Percentiles rank a stretch among this genome's conserved stretches.
Evolutionary conservation across 1,140 invertebrate genomes (phyloP).

Genomic region (Anastatus disparis): DNA sequence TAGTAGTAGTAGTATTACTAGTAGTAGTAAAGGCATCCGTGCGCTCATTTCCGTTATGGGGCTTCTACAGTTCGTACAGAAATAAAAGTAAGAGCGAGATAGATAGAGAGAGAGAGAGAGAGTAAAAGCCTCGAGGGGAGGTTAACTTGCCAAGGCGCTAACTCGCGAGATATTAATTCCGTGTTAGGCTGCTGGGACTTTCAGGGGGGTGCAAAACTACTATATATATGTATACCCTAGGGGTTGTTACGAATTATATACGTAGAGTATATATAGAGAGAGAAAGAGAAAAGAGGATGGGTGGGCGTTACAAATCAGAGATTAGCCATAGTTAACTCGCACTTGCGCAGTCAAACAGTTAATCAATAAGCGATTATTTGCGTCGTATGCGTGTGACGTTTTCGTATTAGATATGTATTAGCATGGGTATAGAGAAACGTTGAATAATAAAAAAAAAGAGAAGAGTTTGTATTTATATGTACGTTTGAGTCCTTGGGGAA

Average conservation of each 20-base stretch:
- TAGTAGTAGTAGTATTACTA: too few species aligned
- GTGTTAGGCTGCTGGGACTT: slow-evolving; percentile 59
- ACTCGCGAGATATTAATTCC: slow-evolving; percentile 69
- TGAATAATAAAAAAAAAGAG: too few species aligned
- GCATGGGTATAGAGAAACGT: too few species aligned
- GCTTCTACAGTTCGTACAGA: too few species aligned
- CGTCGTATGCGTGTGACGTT: slow-evolving; percentile 8
- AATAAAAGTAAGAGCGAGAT: slow-evolving; percentile 34
- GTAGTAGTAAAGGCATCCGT: slow-evolving; percentile 63
- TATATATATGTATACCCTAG: neutral
- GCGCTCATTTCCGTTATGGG: slow-evolving; percentile 65
- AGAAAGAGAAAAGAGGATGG: slow-evolving; percentile 46
- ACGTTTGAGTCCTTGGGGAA: too few species aligned
- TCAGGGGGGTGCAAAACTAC: slow-evolving; percentile 29
- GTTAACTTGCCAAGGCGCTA: slow-evolving; percentile 51
- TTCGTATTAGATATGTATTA: too few species aligned
- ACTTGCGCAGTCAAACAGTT: slow-evolving; percentile 67
- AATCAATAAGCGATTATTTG: slow-evolving; percentile 68
- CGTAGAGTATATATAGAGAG: slow-evolving; percentile 10
- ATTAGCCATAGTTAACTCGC: slow-evolving; percentile 68
- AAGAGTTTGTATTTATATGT: too few species aligned
- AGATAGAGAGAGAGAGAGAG: slow-evolving; percentile 35
- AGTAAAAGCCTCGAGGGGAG: slow-evolving; percentile 23
- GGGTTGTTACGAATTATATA: too few species aligned
- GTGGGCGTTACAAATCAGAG: slow-evolving; percentile 66